Percentiles rank a stretch among this genome's conserved stretches.
Conservation (phyloP, 2,888 invertebrate species). For the Drosophila kokeensis region DNA sequence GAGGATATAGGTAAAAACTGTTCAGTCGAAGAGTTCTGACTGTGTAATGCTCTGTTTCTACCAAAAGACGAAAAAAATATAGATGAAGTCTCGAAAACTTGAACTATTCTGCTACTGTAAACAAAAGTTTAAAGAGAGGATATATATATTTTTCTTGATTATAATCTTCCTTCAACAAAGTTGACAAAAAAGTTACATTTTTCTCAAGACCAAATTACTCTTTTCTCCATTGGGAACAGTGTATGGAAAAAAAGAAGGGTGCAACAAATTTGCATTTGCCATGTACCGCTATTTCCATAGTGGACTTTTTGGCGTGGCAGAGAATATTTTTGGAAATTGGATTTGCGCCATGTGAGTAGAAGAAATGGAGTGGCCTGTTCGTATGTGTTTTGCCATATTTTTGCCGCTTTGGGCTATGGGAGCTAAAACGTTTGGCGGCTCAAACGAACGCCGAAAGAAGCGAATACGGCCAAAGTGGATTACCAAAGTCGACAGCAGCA, state of each 20-base stretch:
- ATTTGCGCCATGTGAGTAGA: constrained; percentile 35
- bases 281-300: constrained; percentile 48
- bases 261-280: constrained; percentile 57
- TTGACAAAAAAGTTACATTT: background rate
- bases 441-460: constrained; percentile 63
- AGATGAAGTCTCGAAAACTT: fast-evolving
- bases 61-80: background rate
- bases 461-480: constrained; percentile 70
- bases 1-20: background rate
- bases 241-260: constrained; percentile 14
- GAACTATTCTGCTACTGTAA: background rate
- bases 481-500: constrained; percentile 45
- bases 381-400: constrained; percentile 45
- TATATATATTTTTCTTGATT: background rate
- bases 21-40: background rate
- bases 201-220: background rate
- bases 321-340: constrained; percentile 60
- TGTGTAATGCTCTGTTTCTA: background rate
- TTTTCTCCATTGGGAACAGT: background rate
- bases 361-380: constrained; percentile 4
- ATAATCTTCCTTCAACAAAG: background rate
- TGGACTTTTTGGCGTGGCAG: constrained; percentile 51
- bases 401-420: constrained; percentile 56
- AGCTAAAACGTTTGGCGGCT: constrained; percentile 75
- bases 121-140: too few species aligned